Evolutionary conservation across 2,113 vertebrate species (phyloP).

Genomic region (Psettodes erumei): DNA sequence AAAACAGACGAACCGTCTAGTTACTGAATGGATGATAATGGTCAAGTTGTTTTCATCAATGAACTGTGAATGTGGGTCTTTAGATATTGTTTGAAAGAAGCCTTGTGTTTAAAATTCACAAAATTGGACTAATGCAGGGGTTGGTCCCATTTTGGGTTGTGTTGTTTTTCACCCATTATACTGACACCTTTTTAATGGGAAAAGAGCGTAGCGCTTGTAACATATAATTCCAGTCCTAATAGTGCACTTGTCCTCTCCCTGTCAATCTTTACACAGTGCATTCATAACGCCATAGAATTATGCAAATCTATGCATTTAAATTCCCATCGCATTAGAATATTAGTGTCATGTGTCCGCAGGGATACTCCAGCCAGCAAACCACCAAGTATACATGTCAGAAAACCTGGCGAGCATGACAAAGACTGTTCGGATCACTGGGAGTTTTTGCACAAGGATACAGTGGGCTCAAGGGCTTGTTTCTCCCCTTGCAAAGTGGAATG

Average conservation of each 20-base stretch:
- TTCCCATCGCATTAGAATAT: conserved; percentile 49
- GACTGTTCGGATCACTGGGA: conserved; percentile 58
- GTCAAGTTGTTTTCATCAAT: conserved; percentile 43
- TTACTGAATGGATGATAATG: conserved; percentile 43
- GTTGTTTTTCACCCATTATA: conserved; percentile 44
- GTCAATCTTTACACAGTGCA: conserved; percentile 42
- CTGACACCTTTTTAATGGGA: conserved; percentile 38
- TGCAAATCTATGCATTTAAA: conserved; percentile 68
- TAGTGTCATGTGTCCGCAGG: conserved; percentile 53
- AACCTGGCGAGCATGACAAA: conserved; percentile 60
- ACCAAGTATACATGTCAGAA: conserved; percentile 57
- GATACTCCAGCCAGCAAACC: conserved; percentile 55
- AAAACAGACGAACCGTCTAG: conserved; percentile 31
- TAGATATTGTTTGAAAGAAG: conserved; percentile 49
- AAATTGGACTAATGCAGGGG: conserved; percentile 42
- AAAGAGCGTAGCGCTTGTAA: conserved; percentile 39
- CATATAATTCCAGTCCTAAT: conserved; percentile 51
- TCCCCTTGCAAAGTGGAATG: conserved; percentile 66
- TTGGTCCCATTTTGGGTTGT: conserved; percentile 35
- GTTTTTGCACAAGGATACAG: conserved; percentile 67
- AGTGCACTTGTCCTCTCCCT: conserved; percentile 33
- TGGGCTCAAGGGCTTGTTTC: conserved; percentile 69
- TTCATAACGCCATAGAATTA: conserved; percentile 39
- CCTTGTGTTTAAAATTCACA: conserved; percentile 47
- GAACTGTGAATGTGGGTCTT: conserved; percentile 74